Evolutionary conservation across 2,797 vertebrate genomes (phyloP).

Genomic region (Characodon lateralis): DNA sequence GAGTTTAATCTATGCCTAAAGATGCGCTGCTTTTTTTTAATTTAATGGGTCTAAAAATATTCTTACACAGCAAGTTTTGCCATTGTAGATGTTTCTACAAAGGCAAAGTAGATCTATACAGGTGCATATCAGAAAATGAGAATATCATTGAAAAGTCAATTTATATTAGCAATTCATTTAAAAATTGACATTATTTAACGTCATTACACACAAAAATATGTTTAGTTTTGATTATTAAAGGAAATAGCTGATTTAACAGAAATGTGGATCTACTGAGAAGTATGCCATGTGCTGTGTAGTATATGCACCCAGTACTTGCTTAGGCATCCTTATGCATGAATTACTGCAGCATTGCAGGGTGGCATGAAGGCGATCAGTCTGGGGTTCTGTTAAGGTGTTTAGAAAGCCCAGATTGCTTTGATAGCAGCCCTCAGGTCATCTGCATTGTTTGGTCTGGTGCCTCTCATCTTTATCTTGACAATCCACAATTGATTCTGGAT

Average conservation of each 20-base stretch:
- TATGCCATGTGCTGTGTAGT: not conserved
- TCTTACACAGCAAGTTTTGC: not conserved
- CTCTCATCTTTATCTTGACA: not conserved
- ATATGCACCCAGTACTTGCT: not conserved
- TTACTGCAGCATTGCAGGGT: not conserved
- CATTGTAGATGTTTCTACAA: not conserved
- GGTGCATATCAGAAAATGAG: not conserved
- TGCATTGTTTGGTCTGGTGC: not conserved
- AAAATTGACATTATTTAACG: too few relatives aligned
- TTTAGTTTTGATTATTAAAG: too few relatives aligned
- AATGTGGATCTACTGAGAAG: not conserved
- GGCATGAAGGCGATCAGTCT: not conserved
- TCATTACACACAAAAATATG: too few relatives aligned
- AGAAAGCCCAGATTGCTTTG: not conserved
- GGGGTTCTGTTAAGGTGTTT: too few relatives aligned
- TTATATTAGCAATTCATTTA: too few relatives aligned
- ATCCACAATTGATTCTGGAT: not conserved
- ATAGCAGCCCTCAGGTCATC: not conserved
- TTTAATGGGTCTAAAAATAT: too few relatives aligned
- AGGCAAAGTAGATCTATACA: not conserved
- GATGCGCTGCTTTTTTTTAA: too few relatives aligned
- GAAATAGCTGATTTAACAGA: not conserved
- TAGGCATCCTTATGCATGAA: not conserved
- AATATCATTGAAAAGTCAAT: too few relatives aligned
- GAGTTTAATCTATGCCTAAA: not conserved